Conservation (phyloP, 1,140 invertebrate genomes). For the Bombus soroeensis region DNA sequence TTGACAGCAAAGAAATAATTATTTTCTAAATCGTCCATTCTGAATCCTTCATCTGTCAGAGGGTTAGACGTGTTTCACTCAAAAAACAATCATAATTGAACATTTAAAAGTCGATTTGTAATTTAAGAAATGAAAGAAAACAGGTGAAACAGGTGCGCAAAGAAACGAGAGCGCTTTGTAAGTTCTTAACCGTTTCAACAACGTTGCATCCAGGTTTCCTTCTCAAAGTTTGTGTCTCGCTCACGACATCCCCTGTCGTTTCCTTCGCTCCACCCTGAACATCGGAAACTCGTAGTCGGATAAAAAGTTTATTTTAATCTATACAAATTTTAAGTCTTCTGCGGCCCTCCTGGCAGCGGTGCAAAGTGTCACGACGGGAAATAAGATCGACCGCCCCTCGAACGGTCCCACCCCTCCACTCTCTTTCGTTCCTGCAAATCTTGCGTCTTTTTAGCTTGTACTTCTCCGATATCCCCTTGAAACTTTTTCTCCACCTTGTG, state of each 20-base stretch:
- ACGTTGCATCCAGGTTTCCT: slow-evolving; percentile 44
- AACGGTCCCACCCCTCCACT: slow-evolving; percentile 23
- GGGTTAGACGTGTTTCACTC: slow-evolving; percentile 17
- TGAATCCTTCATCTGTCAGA: no score
- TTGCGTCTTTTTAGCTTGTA: slow-evolving; percentile 30
- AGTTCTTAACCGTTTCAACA: neutral
- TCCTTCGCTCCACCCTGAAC: slow-evolving; percentile 14
- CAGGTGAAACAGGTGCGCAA: neutral
- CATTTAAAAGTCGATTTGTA: neutral
- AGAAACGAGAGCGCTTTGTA: neutral
- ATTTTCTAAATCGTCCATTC: no score
- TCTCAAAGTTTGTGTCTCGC: slow-evolving; percentile 21
- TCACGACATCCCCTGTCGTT: slow-evolving; percentile 7
- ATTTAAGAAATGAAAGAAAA: neutral
- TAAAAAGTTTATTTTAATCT: slow-evolving; percentile 81
- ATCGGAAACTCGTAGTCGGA: slow-evolving; percentile 64
- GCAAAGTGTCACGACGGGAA: slow-evolving; percentile 58
- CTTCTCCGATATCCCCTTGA: neutral
- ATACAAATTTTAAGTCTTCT: slow-evolving; percentile 76
- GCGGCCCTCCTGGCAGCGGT: slow-evolving; percentile 27
- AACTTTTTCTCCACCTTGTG: slow-evolving; percentile 8
- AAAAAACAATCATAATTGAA: neutral
- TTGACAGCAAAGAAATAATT: neutral
- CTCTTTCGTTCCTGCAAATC: slow-evolving; percentile 30
- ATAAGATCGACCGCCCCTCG: slow-evolving; percentile 49